Evolutionary conservation across 2,113 vertebrate genomes (phyloP).

Genomic region (Cnemophilus loriae): DNA sequence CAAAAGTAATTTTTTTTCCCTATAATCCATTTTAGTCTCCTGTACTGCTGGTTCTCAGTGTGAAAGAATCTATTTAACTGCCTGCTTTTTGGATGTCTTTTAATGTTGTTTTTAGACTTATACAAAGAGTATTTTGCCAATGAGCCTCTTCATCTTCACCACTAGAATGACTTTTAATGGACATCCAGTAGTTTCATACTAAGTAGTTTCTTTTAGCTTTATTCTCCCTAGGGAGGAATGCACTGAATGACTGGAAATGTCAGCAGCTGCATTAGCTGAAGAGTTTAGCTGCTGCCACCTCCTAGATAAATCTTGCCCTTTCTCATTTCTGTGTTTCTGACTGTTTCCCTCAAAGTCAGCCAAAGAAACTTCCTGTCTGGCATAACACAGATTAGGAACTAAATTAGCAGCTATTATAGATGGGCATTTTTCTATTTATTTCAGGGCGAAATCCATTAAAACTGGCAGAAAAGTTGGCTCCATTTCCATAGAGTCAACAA

Average conservation of each 20-base stretch:
- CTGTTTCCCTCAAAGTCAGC: constrained; percentile 27
- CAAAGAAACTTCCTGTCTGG: constrained; percentile 37
- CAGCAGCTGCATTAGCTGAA: constrained; percentile 24
- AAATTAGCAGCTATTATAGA: constrained; percentile 30
- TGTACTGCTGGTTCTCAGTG: constrained; percentile 4
- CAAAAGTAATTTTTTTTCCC: neutral
- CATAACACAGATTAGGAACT: constrained; percentile 19
- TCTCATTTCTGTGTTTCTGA: constrained; percentile 19
- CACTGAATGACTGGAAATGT: constrained; percentile 49
- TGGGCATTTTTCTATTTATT: constrained; percentile 23
- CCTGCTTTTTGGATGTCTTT: constrained; percentile 24
- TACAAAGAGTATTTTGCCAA: constrained; percentile 39
- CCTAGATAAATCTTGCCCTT: constrained; percentile 41
- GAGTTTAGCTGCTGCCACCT: constrained; percentile 40
- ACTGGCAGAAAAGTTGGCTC: constrained; percentile 6
- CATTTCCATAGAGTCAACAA: neutral
- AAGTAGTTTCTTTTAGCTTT: constrained; percentile 51
- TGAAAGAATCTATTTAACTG: constrained; percentile 53
- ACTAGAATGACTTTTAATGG: constrained; percentile 55
- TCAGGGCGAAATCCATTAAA: neutral
- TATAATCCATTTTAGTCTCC: constrained; percentile 36
- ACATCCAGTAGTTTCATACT: constrained; percentile 46
- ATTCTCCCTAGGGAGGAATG: constrained; percentile 25
- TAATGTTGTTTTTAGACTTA: constrained; percentile 48
- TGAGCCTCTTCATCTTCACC: constrained; percentile 48